phyloP scores from a whole-genome alignment of 2,797 vertebrate genomes.

The Enteromius treurensis region DNA sequence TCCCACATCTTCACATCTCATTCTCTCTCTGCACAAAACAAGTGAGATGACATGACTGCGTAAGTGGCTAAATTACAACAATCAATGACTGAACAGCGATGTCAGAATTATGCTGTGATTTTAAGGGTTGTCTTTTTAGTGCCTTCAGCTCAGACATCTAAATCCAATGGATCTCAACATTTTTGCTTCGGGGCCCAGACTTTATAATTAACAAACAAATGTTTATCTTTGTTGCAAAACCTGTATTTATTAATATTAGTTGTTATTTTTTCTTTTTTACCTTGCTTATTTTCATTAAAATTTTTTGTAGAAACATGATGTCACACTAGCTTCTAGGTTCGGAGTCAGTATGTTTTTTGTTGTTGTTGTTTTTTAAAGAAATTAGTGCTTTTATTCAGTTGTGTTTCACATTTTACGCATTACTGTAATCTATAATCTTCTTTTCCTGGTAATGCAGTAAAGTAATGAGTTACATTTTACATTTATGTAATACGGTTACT shows the following conservation, averaged over 20 bases:
- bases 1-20: constrained; percentile 30
- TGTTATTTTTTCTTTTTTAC: neutral
- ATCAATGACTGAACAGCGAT: neutral
- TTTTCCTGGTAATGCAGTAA: too few relatives aligned
- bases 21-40: constrained; percentile 14
- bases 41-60: constrained; percentile 7
- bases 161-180: neutral
- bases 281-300: neutral
- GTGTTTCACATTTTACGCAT: too few relatives aligned
- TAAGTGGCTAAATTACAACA: constrained; percentile 7
- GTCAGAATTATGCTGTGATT: neutral
- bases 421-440: too few relatives aligned
- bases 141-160: neutral
- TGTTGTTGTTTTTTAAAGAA: too few relatives aligned
- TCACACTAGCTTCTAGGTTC: neutral
- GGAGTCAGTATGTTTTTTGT: neutral
- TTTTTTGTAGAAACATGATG: neutral
- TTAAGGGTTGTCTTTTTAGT: neutral
- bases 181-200: neutral
- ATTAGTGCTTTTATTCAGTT: too few relatives aligned
- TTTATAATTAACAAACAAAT: neutral
- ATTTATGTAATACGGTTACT: too few relatives aligned
- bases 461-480: too few relatives aligned
- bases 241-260: neutral
- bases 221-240: neutral